Percentiles rank a stretch among this genome's conserved stretches.
These are phyloP conservation scores for Dryadula phaetusa DNA, from an alignment of 2,888 invertebrate species.

Conservation along the genomic window DNA sequence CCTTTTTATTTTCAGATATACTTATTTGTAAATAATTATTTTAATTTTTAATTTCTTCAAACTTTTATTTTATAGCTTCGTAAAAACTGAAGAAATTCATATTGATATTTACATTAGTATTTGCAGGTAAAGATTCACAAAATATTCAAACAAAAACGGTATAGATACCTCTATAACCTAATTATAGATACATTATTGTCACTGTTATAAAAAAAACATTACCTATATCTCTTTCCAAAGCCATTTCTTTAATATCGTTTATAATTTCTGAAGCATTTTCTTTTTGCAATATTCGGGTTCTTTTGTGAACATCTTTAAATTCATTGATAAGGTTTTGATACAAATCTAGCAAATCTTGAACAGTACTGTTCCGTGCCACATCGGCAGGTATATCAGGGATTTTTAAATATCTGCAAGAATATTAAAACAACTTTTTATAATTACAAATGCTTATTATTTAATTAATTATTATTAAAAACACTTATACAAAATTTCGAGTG, in stretches of 20 bases:
- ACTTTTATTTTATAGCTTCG: neutral
- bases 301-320: constrained; percentile 91
- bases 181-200: too few relatives aligned
- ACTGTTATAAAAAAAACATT: constrained; percentile 49
- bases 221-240: constrained; percentile 92
- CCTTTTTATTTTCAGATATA: too few relatives aligned
- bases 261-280: constrained; percentile 91
- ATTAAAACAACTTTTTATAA: too few relatives aligned
- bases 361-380: constrained; percentile 89
- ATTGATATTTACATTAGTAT: neutral
- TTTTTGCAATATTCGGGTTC: constrained; percentile 86
- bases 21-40: too few relatives aligned
- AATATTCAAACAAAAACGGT: too few relatives aligned
- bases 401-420: constrained; percentile 69
- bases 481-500: too few relatives aligned
- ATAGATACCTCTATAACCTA: too few relatives aligned
- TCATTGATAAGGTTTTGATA: constrained; percentile 91
- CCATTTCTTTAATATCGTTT: constrained; percentile 93
- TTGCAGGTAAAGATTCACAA: too few relatives aligned
- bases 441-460: too few relatives aligned
- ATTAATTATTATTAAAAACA: too few relatives aligned
- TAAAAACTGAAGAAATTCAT: neutral
- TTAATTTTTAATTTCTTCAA: too few relatives aligned
- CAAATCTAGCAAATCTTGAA: constrained; percentile 87
- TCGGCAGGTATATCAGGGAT: constrained; percentile 89